A percentile compares a stretch with the other conserved stretches of the same genome.
These are phyloP conservation scores for Zosterops hypoxanthus DNA, from an alignment of 2,113 vertebrate species.

Conservation along the genomic window DNA sequence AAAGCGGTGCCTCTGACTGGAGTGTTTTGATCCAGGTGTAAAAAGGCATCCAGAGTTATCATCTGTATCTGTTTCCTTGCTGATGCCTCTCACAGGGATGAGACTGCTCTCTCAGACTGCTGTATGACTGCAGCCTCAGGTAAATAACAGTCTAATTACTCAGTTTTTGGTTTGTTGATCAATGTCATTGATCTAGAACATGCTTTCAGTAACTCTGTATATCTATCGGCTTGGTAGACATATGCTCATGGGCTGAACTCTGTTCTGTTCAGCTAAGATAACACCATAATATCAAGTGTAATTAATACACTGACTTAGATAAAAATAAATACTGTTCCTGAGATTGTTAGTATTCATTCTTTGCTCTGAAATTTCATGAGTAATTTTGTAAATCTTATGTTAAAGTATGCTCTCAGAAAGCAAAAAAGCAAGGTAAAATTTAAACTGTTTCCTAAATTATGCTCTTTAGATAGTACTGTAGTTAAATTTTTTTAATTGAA, in stretches of 20 bases:
- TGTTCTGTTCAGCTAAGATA: slow-evolving; percentile 47
- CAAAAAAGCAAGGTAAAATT: background rate
- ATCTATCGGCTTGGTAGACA: background rate
- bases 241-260: background rate
- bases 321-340: background rate
- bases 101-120: background rate
- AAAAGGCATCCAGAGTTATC: background rate
- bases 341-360: background rate
- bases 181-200: background rate
- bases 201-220: background rate
- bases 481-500: background rate
- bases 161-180: background rate
- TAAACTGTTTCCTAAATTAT: background rate
- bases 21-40: background rate
- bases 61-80: slow-evolving; percentile 2
- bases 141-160: slow-evolving; percentile 27
- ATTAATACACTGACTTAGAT: background rate
- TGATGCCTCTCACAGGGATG: slow-evolving; percentile 21
- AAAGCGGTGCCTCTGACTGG: background rate
- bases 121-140: background rate
- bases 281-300: background rate
- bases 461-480: background rate
- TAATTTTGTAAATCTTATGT: background rate
- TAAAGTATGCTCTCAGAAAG: background rate
- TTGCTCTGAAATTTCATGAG: background rate